Conservation (phyloP, 2,797 vertebrate genomes). For the Phyllotis vaccarum region DNA sequence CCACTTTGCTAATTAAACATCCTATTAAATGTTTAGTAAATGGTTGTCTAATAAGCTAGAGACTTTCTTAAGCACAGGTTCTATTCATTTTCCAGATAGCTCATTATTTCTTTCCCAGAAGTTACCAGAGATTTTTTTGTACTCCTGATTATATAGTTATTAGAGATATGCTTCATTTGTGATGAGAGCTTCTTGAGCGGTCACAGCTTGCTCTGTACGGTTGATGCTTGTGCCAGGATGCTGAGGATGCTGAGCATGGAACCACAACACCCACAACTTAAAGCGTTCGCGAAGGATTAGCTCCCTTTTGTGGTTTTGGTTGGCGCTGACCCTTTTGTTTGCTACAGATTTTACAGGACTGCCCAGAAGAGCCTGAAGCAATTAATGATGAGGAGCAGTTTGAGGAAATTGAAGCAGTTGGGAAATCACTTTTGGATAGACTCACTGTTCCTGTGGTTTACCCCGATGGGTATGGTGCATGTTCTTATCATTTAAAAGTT, state of each 20-base stretch:
- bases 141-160: not conserved
- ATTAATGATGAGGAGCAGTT: conserved; percentile 91
- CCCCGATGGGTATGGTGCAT: conserved; percentile 95
- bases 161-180: conserved; percentile 17
- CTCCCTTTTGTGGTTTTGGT: conserved; percentile 25
- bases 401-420: conserved; percentile 95
- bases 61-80: not conserved
- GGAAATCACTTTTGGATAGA: conserved; percentile 96
- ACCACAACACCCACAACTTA: not conserved
- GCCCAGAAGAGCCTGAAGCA: conserved; percentile 89
- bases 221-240: not conserved
- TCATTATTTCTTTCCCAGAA: conserved; percentile 7
- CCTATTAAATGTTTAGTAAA: not conserved
- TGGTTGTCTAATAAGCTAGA: conserved; percentile 32
- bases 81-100: conserved; percentile 53
- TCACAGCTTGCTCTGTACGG: not conserved
- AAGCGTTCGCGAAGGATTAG: not conserved
- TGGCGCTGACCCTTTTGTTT: conserved; percentile 59
- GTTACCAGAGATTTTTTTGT: not conserved
- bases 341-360: conserved; percentile 91
- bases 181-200: conserved; percentile 49
- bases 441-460: conserved; percentile 96
- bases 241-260: conserved; percentile 17
- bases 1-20: conserved; percentile 22
- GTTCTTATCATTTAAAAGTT: conserved; percentile 53